phyloP scores from a whole-genome alignment of 2,888 invertebrate species.

The Leptopilina drosophilae region DNA sequence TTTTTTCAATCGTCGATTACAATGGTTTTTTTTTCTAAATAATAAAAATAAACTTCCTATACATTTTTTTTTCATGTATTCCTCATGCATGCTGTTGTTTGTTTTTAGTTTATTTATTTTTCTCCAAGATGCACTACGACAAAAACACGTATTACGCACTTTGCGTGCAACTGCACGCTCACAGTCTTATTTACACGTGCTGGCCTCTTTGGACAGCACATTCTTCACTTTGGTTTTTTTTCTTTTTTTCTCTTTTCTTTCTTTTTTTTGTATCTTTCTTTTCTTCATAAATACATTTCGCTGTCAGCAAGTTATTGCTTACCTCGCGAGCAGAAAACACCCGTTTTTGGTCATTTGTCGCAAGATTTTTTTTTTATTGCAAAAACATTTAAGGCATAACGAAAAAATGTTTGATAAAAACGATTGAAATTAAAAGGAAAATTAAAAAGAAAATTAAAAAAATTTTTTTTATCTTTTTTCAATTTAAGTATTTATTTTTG shows the following conservation, averaged over 20 bases:
- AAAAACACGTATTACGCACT: constrained; percentile 63
- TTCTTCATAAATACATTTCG: constrained; percentile 56
- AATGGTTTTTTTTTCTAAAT: constrained; percentile 60
- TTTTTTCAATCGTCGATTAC: neutral
- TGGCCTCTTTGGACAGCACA: constrained; percentile 53
- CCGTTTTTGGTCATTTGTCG: constrained; percentile 36
- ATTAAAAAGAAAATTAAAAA: no score
- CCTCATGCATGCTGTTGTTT: constrained; percentile 62
- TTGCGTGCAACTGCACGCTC: constrained; percentile 62
- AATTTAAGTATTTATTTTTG: neutral
- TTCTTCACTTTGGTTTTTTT: constrained; percentile 63
- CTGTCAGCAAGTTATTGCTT: constrained; percentile 33
- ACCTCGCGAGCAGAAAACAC: constrained; percentile 45
- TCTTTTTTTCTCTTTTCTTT: constrained; percentile 46
- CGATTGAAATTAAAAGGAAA: no score
- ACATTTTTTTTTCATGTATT: constrained; percentile 63
- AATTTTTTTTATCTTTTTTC: no score
- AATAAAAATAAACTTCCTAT: constrained; percentile 74
- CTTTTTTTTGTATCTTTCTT: constrained; percentile 21
- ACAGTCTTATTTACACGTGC: constrained; percentile 72
- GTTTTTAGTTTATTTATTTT: no score
- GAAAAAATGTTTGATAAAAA: no score
- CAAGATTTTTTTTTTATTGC: constrained; percentile 24
- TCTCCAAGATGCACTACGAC: constrained; percentile 62
- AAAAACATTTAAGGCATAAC: no score